Base-by-base conservation (phyloP, 2,888 invertebrate genomes). In the Polydrusus tereticollis region DNA sequence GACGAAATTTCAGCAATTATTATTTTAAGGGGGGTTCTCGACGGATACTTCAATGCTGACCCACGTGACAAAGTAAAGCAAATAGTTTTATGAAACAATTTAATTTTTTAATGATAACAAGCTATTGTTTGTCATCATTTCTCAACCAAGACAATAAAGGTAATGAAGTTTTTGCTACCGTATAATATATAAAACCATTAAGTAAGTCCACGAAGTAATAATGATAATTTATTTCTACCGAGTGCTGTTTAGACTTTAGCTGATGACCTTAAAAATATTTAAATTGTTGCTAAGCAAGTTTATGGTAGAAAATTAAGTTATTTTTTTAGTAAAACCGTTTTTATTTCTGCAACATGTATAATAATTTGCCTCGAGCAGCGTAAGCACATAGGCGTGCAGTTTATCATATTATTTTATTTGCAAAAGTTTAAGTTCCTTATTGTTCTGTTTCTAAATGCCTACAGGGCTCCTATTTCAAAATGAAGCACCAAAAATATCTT, bases 211-310 rank as follows among this genome's bases (percentile, higher is more conserved):
- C 21, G n/a, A n/a, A n/a, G n/a, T n/a, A n/a, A 59, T 18, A 4
- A 26, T 43, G 41, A 38, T 43, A 21, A 62, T 62, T 62, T 38
- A 38, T 36, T 26, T 62, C 23, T 62, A 29, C 41, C 29, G 7
- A 14, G 20, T 21, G 21, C 6, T 23, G 21, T 45, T 26, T 23
- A 21, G 26, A 43, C 43, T 18, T 62, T 62, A 26, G 45, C 14
- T 62, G 41, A 62, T n/a, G n/a, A n/a, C 62, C 43, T 62, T 43
- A 29, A 62, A 23, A 43, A 29, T 2, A 18, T 41, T 29, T 43
- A 21, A 14, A 38, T 23, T 62, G 62, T 62, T 62, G 14, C 43
- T 29, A 62, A 14, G 45, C 45, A 16, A 21, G 45, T 47, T 20
- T 21, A 21, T 21, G 4, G 26, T 38, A 26, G 16, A 45, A 21